Conservation (phyloP, 2,113 vertebrate genomes). For the Uria lomvia region DNA sequence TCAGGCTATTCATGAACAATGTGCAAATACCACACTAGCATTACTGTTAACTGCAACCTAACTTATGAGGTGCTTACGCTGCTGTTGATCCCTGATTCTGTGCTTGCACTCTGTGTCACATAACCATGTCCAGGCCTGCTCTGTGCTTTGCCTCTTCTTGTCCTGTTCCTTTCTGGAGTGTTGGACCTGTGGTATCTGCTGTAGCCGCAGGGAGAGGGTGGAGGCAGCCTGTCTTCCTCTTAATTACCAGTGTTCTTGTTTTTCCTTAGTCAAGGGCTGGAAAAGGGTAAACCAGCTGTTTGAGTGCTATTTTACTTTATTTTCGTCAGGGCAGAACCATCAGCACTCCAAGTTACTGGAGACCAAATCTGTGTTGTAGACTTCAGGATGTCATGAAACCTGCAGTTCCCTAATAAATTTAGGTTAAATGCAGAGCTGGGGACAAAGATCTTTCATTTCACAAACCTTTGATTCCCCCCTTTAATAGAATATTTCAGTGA, state of each 20-base stretch:
- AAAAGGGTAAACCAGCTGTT: not conserved
- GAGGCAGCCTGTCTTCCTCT: not conserved
- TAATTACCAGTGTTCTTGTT: slow-evolving; percentile 30
- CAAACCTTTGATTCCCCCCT: not conserved
- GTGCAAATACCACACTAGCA: not conserved
- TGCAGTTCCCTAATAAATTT: not conserved
- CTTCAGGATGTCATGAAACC: not conserved
- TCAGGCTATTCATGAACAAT: not conserved
- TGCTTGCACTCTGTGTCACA: rapidly evolving
- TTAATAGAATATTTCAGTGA: not conserved
- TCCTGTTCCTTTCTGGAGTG: not conserved
- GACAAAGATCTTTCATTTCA: not conserved
- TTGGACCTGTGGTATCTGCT: not conserved
- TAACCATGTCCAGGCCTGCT: not conserved
- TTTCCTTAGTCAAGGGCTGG: not conserved
- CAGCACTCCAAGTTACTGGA: not conserved
- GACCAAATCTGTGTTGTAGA: not conserved
- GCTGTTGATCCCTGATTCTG: not conserved
- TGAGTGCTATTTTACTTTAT: not conserved
- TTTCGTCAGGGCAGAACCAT: not conserved
- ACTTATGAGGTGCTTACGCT: not conserved
- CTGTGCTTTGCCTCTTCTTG: not conserved
- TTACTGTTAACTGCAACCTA: not conserved
- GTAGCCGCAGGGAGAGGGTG: slow-evolving; percentile 1
- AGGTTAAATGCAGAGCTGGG: not conserved